phyloP scores from a whole-genome alignment of 2,888 invertebrate species.

The Thalpophila matura region DNA sequence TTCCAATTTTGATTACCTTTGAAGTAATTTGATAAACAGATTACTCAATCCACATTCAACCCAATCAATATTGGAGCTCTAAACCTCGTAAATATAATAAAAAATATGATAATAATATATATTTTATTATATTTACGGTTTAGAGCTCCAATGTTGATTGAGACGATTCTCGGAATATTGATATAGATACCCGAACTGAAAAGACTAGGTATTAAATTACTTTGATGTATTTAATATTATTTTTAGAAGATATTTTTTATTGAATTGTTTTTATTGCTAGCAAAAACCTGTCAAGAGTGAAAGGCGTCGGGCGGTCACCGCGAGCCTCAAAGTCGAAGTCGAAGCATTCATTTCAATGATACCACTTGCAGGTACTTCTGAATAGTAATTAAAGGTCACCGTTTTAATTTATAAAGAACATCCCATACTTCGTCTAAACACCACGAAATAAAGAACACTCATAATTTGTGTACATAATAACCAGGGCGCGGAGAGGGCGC shows the following conservation, averaged over 20 bases:
- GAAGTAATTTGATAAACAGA: conserved; percentile 8
- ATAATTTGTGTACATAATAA: conserved; percentile 32
- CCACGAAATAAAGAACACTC: conserved; percentile 22
- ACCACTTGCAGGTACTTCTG: too few species aligned
- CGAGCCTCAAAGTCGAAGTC: neutral
- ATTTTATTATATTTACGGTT: conserved; percentile 12
- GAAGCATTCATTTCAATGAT: neutral
- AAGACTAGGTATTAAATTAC: conserved; percentile 1
- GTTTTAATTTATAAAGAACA: conserved; percentile 5
- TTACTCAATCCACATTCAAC: neutral
- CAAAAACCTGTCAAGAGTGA: neutral
- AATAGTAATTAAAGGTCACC: conserved; percentile 25
- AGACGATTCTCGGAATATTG: neutral
- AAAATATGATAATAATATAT: too few species aligned
- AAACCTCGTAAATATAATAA: too few species aligned
- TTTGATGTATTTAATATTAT: conserved; percentile 17
- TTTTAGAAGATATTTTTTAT: conserved; percentile 7
- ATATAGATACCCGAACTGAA: neutral
- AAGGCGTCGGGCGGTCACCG: neutral
- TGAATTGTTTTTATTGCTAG: neutral
- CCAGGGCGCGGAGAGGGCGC: conserved; percentile 6
- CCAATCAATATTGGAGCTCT: too few species aligned
- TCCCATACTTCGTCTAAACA: neutral
- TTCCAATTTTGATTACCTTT: conserved; percentile 29
- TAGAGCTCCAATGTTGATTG: conserved; percentile 1